Percentiles rank a stretch among this genome's conserved stretches.
Evolutionary conservation across 2,113 vertebrate species (phyloP).

Genomic region (Caranx ignobilis): DNA sequence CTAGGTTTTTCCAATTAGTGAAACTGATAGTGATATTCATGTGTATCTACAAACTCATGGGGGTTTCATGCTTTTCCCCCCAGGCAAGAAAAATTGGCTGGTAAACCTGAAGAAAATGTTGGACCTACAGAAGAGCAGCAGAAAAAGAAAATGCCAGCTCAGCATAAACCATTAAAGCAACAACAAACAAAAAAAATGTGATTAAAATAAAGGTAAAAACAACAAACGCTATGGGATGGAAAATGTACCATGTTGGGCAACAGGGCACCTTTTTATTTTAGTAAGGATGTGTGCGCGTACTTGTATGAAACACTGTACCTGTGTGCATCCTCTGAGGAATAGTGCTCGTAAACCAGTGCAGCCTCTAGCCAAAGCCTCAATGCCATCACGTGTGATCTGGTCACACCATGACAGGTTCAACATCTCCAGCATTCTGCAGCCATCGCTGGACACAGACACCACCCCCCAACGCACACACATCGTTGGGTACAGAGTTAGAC

Average conservation of each 20-base stretch:
- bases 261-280: neutral
- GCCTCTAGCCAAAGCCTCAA: conserved; percentile 92
- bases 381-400: conserved; percentile 93
- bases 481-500: neutral
- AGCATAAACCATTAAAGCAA: conserved; percentile 2
- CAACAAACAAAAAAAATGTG: neutral
- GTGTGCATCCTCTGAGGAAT: conserved; percentile 93
- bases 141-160: conserved; percentile 22
- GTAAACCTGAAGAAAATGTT: conserved; percentile 9
- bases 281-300: neutral
- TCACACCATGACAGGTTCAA: conserved; percentile 96
- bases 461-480: neutral
- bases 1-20: neutral
- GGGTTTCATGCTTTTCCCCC: neutral
- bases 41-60: neutral
- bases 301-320: conserved; percentile 79
- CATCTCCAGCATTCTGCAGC: conserved; percentile 92
- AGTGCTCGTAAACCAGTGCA: conserved; percentile 89
- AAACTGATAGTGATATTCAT: neutral
- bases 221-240: neutral
- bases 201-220: neutral
- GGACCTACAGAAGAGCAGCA: neutral
- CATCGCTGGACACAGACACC: conserved; percentile 83
- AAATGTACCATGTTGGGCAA: no score
- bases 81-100: neutral